Evolutionary conservation across 1,140 invertebrate species (phyloP), one percentile per base, ranked within the genome.

Genomic region (Hypothenemus hampei): DNA sequence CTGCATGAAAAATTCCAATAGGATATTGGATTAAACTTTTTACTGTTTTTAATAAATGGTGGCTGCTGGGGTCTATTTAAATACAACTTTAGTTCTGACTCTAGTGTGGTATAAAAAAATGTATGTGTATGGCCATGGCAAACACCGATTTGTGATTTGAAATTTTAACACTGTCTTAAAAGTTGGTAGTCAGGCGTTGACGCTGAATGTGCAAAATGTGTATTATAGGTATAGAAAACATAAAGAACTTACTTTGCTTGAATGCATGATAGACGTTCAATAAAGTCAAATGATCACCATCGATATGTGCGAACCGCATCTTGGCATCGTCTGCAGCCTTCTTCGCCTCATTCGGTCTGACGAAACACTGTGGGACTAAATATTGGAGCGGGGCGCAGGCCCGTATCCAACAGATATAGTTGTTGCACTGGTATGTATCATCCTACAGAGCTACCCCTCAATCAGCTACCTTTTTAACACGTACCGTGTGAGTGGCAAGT

Each of bases 261-360:
- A 99, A 99, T 20, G 97, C 96, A 71, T 99, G 97, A 70, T 98
- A 89, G 62, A 99, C 85, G 77, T 99, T 86, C 65, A 97, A 77
- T 69, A 99, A 75, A 58, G 96, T 85, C 74, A 99, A 79, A 73
- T 99, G 97, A 76, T 99, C 97, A 18, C 97, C 97, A 76, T 99
- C 97, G 64, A 99, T 97, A 77, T 99, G 97, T 0, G 97, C 96
- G 75, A 99, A 99, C 50, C 95, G 80, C 87, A 97, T 95, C 80
- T 99, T 99, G 58, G 96, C 91, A 73, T 99, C 96, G 73, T 99
- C 97, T 3, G 97, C 95, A 39, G 93, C 92, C 73, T 98, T 98
- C 77, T 97, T 94, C n/a, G 90, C 89, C 75, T 99, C 97, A 74
- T 96, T 96, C 23, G 97, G 97, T 69, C 97, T 83, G 53, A 99